Base-by-base conservation (phyloP, 2,797 vertebrate species). In the Geotrypetes seraphini region DNA sequence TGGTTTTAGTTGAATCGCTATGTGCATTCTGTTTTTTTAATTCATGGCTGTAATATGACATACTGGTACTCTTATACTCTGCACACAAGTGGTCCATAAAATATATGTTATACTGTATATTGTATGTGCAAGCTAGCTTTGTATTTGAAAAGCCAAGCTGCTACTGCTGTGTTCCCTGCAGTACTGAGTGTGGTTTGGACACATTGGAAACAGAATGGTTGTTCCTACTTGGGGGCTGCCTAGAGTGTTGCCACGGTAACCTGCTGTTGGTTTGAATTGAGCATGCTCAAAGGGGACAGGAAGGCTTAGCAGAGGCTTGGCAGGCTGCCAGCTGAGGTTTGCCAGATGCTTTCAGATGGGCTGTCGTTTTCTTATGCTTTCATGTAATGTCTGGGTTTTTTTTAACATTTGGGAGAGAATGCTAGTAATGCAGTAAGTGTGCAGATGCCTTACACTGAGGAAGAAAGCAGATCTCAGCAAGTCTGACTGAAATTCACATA, bases 251-350 rank as follows among this genome's bases (percentile, higher is more conserved):
- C 79, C 75, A 50, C 69, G 69, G 85, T 66, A 82, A 88, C 80
- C 5, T 48, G 41, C 52, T 57, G 71, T 53, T 72, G 82, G 78
- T 46, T 44, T 60, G 63, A 38, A 69, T 54, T 52, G 75, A 77
- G 83, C 79, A 71, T 74, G 74, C 70, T 73, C 71, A 7, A 19
- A 45, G 33, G 33, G 62, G 63, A 58, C 71, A 66, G 71, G 70
- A 76, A 74, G 75, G 65, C 64, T 71, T 61, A 73, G 69, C 75
- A 58, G 73, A 61, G 71, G 77, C 77, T 85, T 89, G 86, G 84
- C 80, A 55, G 59, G 43, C 61, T 66, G 77, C 79, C 82, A 78
- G 53, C 56, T 75, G 79, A 76, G 77, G 80, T 57, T 78, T 74
- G 73, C 75, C 79, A 79, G 74, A 71, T 74, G 72, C 75, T 79